Base-by-base conservation (phyloP, 1,140 invertebrate genomes). In the Drosophila seguyi region DNA sequence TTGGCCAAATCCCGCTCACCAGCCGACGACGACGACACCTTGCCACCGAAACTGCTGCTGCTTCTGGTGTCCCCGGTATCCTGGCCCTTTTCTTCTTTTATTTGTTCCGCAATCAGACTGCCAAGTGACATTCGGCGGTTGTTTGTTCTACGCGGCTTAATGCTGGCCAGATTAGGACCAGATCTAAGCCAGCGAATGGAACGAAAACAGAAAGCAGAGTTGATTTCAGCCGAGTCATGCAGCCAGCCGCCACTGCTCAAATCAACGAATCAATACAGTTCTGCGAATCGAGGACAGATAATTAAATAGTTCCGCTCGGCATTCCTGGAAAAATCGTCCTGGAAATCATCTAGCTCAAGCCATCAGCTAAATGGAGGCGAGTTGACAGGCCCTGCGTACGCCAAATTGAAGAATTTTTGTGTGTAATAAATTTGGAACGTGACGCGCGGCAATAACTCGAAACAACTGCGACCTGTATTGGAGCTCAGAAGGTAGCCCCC, bases 371-470 rank as follows among this genome's bases (percentile, higher is more conserved):
- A 62, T 45, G 60, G 38, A 38, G 29, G 50, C 58, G 22, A 42
- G 34, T 61, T 65, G 65, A 56, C 68, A 66, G 76, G 52, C 14
- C 4, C n/a, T 13, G 25, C 75, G 61, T 60, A 39, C 42, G 62
- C 80, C 75, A 81, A 88, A 90, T 84, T 84, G 67, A 84, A 78
- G 73, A 73, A 81, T 90, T 78, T 90, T 52, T 74, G 82, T 41
- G 68, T 63, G 76, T 74, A 88, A 88, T 90, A 88, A 88, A 88
- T 88, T 88, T 90, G 81, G 78, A 73, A 88, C 84, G 84, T 88
- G 84, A 90, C 80, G 67, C 65, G 68, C 66, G 79, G 61, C 31
- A 48, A 52, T n/a, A 66, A 80, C 55, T 50, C 72, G 73, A 71
- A 68, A 61, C 75, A 86, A 67, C 71, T 83, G 71, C 50, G 48